Evolutionary conservation across 2,888 invertebrate species (phyloP).

Genomic region (Exocentrus adspersus): DNA sequence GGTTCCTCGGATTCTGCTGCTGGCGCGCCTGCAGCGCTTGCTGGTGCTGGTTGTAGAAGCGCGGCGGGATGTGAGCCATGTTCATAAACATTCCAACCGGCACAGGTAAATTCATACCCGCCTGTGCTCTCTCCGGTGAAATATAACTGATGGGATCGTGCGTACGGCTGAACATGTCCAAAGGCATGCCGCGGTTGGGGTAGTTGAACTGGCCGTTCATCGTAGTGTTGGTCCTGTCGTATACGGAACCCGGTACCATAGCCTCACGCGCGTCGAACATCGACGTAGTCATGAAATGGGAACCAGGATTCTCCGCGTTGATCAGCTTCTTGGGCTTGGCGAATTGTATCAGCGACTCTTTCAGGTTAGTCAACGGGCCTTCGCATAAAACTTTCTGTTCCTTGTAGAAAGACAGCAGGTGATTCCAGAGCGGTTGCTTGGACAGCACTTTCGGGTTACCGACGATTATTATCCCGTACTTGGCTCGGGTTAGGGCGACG

Average conservation of each 20-base stretch:
- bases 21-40: constrained; percentile 71
- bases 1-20: constrained; percentile 59
- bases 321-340: constrained; percentile 96
- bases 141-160: constrained; percentile 95
- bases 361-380: constrained; percentile 96
- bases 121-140: constrained; percentile 82
- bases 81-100: constrained; percentile 95
- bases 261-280: constrained; percentile 98
- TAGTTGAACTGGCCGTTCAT: constrained; percentile 50
- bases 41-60: constrained; percentile 80
- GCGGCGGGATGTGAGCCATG: constrained; percentile 81
- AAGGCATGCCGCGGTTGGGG: constrained; percentile 56
- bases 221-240: constrained; percentile 75
- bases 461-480: constrained; percentile 97
- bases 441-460: constrained; percentile 98
- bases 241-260: constrained; percentile 91
- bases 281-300: constrained; percentile 97
- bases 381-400: constrained; percentile 97
- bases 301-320: constrained; percentile 93
- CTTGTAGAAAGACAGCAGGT: constrained; percentile 95
- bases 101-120: constrained; percentile 86
- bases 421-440: constrained; percentile 99
- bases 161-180: constrained; percentile 74
- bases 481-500: constrained; percentile 97
- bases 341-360: constrained; percentile 96